Evolutionary conservation across 2,888 invertebrate species (phyloP), one percentile per base, ranked within the genome.

Genomic region (Phorcus lineatus): DNA sequence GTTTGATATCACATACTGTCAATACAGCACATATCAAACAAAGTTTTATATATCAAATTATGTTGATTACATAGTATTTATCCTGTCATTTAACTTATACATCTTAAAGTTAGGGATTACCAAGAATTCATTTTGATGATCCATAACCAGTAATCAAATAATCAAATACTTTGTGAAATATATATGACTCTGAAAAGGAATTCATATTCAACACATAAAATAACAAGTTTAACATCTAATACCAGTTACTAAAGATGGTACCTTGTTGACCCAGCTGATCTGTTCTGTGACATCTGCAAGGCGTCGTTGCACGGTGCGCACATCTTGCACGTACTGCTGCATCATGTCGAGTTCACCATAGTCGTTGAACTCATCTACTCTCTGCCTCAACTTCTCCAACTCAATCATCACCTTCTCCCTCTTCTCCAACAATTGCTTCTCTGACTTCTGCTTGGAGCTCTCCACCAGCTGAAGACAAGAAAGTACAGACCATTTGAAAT

Each of bases 211-310:
- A 7, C 7, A 36, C 36, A 36, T 36, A 6, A 3, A 6, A 36
- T 36, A 7, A 36, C n/a, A n/a, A n/a, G n/a, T n/a, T n/a, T n/a
- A n/a, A n/a, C n/a, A n/a, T 36, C 36, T 4, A 36, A 7, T 7
- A 36, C 7, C 7, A 36, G 36, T 4, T 36, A 4, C 7, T 4
- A 47, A 13, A 6, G 11, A 74, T 36, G 79, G 79, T 85, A 92
- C 93, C 87, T 96, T 95, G 93, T 98, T 97, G 77, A 98, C 97
- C 97, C 97, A 97, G 6, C 94, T 92, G 22, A 97, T 96, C 86
- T 96, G 95, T 86, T 95, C 95, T 88, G 96, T 96, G 88, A 97
- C 96, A 24, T 95, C 95, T 81, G 95, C 95, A 74, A 98, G 94
- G 81, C 96, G 95, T 88, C 96, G 96, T 80, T 96, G 95, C 70